Base-by-base conservation (phyloP, 1,140 invertebrate genomes). In the Eriosoma lanigerum region DNA sequence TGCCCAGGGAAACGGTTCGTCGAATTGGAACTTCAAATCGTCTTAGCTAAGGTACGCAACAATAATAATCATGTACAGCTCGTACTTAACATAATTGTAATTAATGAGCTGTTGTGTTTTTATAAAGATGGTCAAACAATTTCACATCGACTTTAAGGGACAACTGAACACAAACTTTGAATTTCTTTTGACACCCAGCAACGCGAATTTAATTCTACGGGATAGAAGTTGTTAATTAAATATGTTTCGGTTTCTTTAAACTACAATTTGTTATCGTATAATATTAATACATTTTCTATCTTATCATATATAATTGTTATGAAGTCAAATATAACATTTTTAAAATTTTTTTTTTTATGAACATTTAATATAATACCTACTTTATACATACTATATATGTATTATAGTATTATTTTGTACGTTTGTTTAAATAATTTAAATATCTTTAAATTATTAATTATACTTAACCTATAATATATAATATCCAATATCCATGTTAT, bases 1-100 rank as follows among this genome's bases (percentile, higher is more conserved):
- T 95, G 93, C 86, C 93, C 93, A 0, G 93, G 93, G 24, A 93
- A 94, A 85, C 86, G 93, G 76, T 94, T 94, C 83, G 90, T 94
- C 4, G 92, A 95, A 83, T 89, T 93, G 78, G 91, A 92, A 81
- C 86, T 95, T 9, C 90, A 92, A 81, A 86, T 94, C 29, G 87
- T 93, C 56, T 84, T 94, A 10, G 92, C 92, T 4, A 92, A 92
- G 89, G 91, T 93, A 85, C 32, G 32, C 8, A 38, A 38, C 80
- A 70, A 68, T 44, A 13, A 21, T 70, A 15, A 46, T 58, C 32
- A 38, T 78, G 44, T 12, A 64, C 5, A 52, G 50, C 5, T 19
- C 19, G 17, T 19, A 52, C n/a, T n/a, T 10, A 64, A 19, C 4
- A n/a, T 29, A 26, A 21, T 54, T 17, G n/a, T 46, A 19, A 70